These are phyloP conservation scores for Glossophaga mutica DNA, from an alignment of 2,797 vertebrate genomes.

Conservation along the genomic window DNA sequence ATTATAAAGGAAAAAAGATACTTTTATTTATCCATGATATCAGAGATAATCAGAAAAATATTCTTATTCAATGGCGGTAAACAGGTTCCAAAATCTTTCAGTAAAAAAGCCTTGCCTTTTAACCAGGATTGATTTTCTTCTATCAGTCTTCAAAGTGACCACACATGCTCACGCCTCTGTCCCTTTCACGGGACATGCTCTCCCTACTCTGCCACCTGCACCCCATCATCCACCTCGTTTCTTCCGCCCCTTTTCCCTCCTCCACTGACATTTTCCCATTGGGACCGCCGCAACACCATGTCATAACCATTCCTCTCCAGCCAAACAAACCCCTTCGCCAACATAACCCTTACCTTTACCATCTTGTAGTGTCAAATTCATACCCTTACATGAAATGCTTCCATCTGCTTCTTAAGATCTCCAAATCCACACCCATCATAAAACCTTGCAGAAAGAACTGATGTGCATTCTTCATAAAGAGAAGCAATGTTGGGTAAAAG, in stretches of 20 bases:
- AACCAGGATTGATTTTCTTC: neutral
- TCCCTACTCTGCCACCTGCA: neutral
- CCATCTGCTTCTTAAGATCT: neutral
- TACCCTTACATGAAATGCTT: neutral
- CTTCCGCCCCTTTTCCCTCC: neutral
- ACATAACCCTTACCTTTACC: neutral
- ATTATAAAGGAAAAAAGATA: neutral
- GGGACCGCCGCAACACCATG: neutral
- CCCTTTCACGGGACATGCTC: neutral
- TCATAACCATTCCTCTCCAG: neutral
- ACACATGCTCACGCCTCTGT: neutral
- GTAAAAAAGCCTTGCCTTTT: neutral
- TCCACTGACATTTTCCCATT: neutral
- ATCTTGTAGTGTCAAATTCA: neutral
- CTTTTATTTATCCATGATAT: neutral
- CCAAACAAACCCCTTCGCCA: neutral
- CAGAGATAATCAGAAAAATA: neutral
- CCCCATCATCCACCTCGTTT: accelerated
- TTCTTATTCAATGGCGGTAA: neutral
- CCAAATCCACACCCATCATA: neutral
- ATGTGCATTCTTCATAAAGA: neutral
- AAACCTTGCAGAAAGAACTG: neutral
- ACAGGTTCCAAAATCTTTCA: neutral
- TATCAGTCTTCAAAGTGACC: neutral
- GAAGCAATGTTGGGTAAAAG: neutral